These are phyloP conservation scores for Pachliopta kotzebuea DNA, from an alignment of 2,888 invertebrate genomes.

Conservation along the genomic window DNA sequence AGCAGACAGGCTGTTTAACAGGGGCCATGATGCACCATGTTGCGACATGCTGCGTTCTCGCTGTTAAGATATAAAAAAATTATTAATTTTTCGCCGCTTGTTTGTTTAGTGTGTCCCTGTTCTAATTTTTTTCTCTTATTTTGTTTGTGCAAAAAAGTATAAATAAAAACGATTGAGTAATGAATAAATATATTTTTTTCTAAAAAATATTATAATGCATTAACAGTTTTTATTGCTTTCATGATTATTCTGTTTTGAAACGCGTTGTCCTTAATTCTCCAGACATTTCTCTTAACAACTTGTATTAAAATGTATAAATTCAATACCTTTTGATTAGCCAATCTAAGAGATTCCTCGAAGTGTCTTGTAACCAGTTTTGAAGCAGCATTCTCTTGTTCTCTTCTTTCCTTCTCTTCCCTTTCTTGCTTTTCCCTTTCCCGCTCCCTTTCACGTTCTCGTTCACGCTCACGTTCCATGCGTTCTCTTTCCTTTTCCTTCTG, in stretches of 20 bases:
- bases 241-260: too few relatives aligned
- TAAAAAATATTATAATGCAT: too few relatives aligned
- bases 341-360: conserved; percentile 92
- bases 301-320: conserved; percentile 8
- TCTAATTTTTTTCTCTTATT: too few relatives aligned
- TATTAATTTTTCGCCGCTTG: not conserved
- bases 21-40: conserved; percentile 77
- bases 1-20: conserved; percentile 64
- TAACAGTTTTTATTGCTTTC: too few relatives aligned
- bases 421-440: conserved; percentile 78
- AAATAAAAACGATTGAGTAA: too few relatives aligned
- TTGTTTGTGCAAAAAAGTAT: too few relatives aligned
- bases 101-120: too few relatives aligned
- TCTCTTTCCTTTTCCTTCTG: conserved; percentile 85
- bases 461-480: conserved; percentile 82
- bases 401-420: conserved; percentile 78
- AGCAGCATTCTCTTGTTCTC: conserved; percentile 86
- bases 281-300: too few relatives aligned
- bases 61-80: conserved; percentile 48
- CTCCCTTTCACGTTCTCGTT: conserved; percentile 74
- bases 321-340: conserved; percentile 87
- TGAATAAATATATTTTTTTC: too few relatives aligned
- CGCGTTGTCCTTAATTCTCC: too few relatives aligned
- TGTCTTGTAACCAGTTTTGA: conserved; percentile 92
- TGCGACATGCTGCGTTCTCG: conserved; percentile 76